A percentile compares a stretch with the other conserved stretches of the same genome.
phyloP scores from a whole-genome alignment of 1,140 invertebrate genomes.

The Carposina sasakii region DNA sequence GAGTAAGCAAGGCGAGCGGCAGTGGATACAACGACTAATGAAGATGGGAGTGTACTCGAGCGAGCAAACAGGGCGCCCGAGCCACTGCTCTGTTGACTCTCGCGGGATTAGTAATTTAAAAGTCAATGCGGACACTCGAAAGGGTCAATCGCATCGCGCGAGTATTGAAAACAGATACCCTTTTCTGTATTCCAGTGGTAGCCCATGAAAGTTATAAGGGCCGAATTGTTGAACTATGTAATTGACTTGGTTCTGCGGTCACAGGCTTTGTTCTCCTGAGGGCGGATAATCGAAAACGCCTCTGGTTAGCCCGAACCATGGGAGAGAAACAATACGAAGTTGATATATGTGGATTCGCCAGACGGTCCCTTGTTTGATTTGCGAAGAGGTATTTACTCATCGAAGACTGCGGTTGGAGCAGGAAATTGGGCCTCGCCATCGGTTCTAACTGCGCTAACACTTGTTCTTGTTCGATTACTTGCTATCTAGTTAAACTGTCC shows the following conservation, averaged over 20 bases:
- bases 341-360: slow-evolving; percentile 66
- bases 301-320: slow-evolving; percentile 59
- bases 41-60: slow-evolving; percentile 65
- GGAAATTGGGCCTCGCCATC: slow-evolving; percentile 56
- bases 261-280: slow-evolving; percentile 62
- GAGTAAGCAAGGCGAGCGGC: slow-evolving; percentile 43
- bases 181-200: slow-evolving; percentile 69
- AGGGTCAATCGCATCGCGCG: slow-evolving; percentile 65
- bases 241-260: slow-evolving; percentile 69
- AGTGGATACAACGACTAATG: slow-evolving; percentile 45
- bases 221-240: slow-evolving; percentile 72
- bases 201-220: slow-evolving; percentile 71
- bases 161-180: slow-evolving; percentile 70
- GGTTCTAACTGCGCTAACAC: slow-evolving; percentile 52
- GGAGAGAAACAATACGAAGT: slow-evolving; percentile 66
- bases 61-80: slow-evolving; percentile 59
- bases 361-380: slow-evolving; percentile 69
- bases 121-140: slow-evolving; percentile 71
- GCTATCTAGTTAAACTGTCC: slow-evolving; percentile 46
- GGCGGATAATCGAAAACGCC: slow-evolving; percentile 69
- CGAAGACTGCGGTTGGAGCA: slow-evolving; percentile 53
- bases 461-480: slow-evolving; percentile 64
- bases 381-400: slow-evolving; percentile 65
- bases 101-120: slow-evolving; percentile 72
- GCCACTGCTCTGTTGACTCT: slow-evolving; percentile 60